These are phyloP conservation scores for Arctopsyche grandis DNA, from an alignment of 1,140 invertebrate genomes.

Conservation along the genomic window DNA sequence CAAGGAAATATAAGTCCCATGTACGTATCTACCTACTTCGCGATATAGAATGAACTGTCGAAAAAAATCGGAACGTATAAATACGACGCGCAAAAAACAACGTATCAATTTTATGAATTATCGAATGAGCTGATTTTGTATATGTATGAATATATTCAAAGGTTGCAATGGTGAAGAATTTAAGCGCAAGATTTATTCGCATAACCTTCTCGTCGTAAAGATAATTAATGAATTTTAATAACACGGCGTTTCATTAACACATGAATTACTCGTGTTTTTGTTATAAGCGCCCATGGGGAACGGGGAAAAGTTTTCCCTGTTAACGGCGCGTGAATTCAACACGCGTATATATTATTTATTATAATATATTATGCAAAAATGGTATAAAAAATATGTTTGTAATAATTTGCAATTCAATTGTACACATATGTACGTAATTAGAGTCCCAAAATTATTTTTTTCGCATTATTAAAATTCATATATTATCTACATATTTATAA, in stretches of 20 bases:
- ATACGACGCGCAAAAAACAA: background rate
- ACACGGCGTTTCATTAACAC: conserved; percentile 54
- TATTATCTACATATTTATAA: too few species aligned
- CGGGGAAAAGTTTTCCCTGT: conserved; percentile 4
- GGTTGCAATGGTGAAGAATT: background rate
- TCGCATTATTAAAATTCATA: too few species aligned
- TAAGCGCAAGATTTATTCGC: conserved; percentile 15
- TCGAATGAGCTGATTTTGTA: background rate
- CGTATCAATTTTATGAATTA: background rate
- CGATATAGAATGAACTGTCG: too few species aligned
- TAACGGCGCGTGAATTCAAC: conserved; percentile 21
- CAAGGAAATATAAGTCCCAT: conserved; percentile 24
- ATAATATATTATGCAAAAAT: background rate
- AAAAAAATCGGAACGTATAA: background rate
- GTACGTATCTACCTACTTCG: background rate
- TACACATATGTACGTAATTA: background rate
- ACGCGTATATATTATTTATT: conserved; percentile 5
- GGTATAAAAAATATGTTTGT: too few species aligned
- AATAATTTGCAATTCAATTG: too few species aligned
- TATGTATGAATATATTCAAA: background rate
- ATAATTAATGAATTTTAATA: conserved; percentile 55
- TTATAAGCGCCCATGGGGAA: conserved; percentile 21
- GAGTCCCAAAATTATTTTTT: too few species aligned
- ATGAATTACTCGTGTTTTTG: conserved; percentile 53
- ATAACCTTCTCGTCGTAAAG: conserved; percentile 26